A percentile compares a stretch with the other conserved stretches of the same genome.
These are phyloP conservation scores for Uloborus plumipes DNA, from an alignment of 2,888 invertebrate genomes.

Conservation along the genomic window DNA sequence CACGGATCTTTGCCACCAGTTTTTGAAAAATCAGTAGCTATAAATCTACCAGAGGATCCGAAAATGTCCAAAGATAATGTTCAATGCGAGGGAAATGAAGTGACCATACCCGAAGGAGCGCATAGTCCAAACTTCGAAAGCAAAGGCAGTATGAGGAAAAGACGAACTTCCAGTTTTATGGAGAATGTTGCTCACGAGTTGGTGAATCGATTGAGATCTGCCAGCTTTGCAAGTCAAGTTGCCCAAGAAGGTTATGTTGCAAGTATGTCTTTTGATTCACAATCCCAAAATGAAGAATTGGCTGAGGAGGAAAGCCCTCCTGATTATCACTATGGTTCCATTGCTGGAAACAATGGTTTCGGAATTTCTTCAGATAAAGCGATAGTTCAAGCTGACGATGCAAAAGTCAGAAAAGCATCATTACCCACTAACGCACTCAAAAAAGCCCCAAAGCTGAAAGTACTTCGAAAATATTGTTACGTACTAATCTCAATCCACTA, in stretches of 20 bases:
- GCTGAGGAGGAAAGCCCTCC: neutral
- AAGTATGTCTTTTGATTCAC: conserved; percentile 5
- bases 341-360: neutral
- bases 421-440: neutral
- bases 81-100: too few species aligned
- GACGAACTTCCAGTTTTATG: conserved; percentile 27
- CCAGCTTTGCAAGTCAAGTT: conserved; percentile 50
- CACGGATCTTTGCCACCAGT: conserved; percentile 35
- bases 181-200: conserved; percentile 35
- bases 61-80: neutral
- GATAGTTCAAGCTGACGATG: neutral
- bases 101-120: too few species aligned
- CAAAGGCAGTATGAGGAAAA: neutral
- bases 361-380: too few species aligned
- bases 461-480: neutral
- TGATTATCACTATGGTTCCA: neutral
- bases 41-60: neutral
- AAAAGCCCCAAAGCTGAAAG: neutral
- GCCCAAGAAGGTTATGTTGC: conserved; percentile 43
- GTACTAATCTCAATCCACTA: conserved; percentile 23
- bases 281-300: conserved; percentile 4
- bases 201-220: conserved; percentile 33
- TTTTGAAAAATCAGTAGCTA: conserved; percentile 15
- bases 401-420: neutral
- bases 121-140: neutral